These are phyloP conservation scores for Clistopyga incitator DNA, from an alignment of 2,888 invertebrate genomes.

Conservation along the genomic window DNA sequence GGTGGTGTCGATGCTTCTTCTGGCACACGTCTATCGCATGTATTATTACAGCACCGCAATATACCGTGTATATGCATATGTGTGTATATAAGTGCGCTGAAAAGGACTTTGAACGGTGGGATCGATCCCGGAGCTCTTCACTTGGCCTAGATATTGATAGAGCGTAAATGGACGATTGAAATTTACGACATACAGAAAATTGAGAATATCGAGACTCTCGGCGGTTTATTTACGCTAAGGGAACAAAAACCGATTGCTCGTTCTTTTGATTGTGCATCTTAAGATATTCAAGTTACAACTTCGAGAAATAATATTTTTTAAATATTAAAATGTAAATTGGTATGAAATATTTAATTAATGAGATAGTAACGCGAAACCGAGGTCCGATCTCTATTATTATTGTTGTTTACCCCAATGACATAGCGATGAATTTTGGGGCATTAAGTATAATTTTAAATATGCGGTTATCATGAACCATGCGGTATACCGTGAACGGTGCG, in stretches of 20 bases:
- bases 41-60: not conserved
- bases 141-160: conserved; percentile 37
- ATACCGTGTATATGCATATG: not conserved
- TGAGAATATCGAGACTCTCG: not conserved
- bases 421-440: too few relatives aligned
- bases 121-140: conserved; percentile 21
- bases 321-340: too few relatives aligned
- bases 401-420: too few relatives aligned
- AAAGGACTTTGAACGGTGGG: conserved; percentile 19
- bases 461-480: too few relatives aligned
- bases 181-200: conserved; percentile 39
- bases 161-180: conserved; percentile 37
- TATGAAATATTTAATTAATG: too few relatives aligned
- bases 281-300: not conserved
- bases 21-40: not conserved
- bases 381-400: too few relatives aligned
- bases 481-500: too few relatives aligned
- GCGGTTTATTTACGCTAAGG: not conserved
- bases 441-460: too few relatives aligned
- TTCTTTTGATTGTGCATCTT: not conserved
- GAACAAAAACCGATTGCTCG: not conserved
- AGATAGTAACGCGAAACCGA: too few relatives aligned
- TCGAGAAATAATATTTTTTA: too few relatives aligned
- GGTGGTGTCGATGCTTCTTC: not conserved
- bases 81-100: not conserved